These are phyloP conservation scores for Chrysochloris asiatica DNA, from an alignment of 2,113 vertebrate species.

Conservation along the genomic window DNA sequence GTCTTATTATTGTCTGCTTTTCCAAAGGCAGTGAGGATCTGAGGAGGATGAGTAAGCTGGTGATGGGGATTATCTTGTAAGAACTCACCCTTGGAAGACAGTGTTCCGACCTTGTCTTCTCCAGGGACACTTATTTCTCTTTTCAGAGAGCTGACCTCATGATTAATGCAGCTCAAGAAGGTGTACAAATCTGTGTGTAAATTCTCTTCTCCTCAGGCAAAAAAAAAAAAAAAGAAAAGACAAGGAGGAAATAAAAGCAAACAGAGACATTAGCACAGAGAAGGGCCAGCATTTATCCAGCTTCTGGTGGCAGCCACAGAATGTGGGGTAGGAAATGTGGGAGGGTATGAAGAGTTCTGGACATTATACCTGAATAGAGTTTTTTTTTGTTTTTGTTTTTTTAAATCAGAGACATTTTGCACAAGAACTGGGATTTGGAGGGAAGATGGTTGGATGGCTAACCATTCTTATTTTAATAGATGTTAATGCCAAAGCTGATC, in stretches of 20 bases:
- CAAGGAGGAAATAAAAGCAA: background rate
- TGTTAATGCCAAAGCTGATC: background rate
- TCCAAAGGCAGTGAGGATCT: background rate
- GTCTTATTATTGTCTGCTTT: background rate
- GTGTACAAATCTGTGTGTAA: background rate
- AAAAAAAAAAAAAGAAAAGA: background rate
- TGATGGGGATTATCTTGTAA: background rate
- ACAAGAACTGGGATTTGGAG: background rate
- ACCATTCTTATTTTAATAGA: background rate
- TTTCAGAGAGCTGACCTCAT: background rate
- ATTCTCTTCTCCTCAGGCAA: background rate
- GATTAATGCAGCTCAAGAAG: background rate
- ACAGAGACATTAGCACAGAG: background rate
- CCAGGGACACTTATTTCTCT: background rate
- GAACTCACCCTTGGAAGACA: background rate
- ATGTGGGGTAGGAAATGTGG: background rate
- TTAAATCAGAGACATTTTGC: background rate
- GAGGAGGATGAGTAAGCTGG: background rate
- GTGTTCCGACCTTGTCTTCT: background rate
- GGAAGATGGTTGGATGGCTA: background rate
- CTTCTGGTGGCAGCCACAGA: background rate
- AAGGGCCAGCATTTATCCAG: background rate
- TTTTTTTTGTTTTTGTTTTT: background rate
- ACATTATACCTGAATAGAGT: background rate
- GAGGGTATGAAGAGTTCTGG: background rate